Evolutionary conservation across 2,113 vertebrate species (phyloP).

Genomic region (Caranx ignobilis): DNA sequence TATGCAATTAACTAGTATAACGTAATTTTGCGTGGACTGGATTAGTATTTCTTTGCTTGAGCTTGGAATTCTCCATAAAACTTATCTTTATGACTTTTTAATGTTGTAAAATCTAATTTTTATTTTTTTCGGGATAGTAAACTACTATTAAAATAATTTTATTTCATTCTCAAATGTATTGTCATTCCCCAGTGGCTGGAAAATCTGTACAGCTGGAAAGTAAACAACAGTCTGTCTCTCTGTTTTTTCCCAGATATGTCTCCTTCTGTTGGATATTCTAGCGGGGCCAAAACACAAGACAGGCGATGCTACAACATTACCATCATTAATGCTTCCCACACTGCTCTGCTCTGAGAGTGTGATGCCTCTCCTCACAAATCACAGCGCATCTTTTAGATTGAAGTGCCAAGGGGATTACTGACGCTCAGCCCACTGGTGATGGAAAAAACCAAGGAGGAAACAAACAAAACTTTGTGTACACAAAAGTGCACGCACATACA

Average conservation of each 20-base stretch:
- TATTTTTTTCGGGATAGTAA: no score
- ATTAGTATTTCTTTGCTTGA: neutral
- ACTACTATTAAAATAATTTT: neutral
- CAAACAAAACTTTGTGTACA: constrained; percentile 14
- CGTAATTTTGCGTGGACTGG: neutral
- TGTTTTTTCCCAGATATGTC: neutral
- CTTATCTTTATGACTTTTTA: neutral
- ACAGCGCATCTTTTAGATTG: constrained; percentile 21
- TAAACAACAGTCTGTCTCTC: constrained; percentile 9
- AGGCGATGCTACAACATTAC: neutral
- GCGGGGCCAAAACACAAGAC: neutral
- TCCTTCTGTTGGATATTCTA: constrained; percentile 19
- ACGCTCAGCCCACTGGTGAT: constrained; percentile 24
- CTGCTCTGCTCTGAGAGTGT: neutral
- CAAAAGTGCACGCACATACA: constrained; percentile 4
- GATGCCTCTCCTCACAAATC: constrained; percentile 35
- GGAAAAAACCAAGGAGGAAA: constrained; percentile 18
- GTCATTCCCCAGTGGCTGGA: neutral
- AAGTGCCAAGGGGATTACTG: constrained; percentile 19
- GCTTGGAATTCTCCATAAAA: neutral
- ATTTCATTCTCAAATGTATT: neutral
- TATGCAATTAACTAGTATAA: neutral
- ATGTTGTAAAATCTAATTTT: neutral
- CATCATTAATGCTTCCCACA: constrained; percentile 19
- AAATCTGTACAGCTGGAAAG: constrained; percentile 1